phyloP scores from a whole-genome alignment of 64 coral and sea anemone genomes.

The Actinia tenebrosa region DNA sequence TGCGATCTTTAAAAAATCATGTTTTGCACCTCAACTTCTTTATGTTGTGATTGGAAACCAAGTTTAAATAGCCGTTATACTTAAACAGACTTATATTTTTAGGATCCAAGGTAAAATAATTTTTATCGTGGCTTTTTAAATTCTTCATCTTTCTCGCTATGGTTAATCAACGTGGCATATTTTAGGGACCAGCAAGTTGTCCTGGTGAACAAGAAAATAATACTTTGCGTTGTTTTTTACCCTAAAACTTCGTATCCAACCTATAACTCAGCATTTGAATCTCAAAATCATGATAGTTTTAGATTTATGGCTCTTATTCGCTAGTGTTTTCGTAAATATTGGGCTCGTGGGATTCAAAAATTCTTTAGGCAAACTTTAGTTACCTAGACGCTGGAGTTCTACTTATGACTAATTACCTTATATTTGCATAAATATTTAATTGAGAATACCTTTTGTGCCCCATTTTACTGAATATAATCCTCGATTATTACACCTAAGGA shows the following conservation, averaged over 20 bases:
- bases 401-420: constrained; percentile 19
- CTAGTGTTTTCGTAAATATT: neutral
- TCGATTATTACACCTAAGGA: neutral
- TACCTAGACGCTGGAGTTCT: constrained; percentile 14
- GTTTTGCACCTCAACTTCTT: neutral
- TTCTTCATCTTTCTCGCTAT: neutral
- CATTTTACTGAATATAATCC: neutral
- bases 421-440: constrained; percentile 20
- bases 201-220: neutral
- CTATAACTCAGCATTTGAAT: neutral
- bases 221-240: neutral
- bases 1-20: neutral
- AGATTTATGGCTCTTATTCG: neutral
- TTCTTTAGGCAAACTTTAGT: constrained; percentile 10
- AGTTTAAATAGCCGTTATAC: neutral
- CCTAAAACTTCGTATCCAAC: neutral
- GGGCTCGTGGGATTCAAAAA: neutral
- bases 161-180: neutral
- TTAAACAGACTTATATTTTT: neutral
- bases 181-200: neutral
- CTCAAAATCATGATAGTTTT: neutral
- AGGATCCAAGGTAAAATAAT: neutral
- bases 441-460: neutral
- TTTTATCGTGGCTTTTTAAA: neutral
- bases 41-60: neutral